These are phyloP conservation scores for Discoglossus pictus DNA, from an alignment of 2,797 vertebrate genomes.

Conservation along the genomic window DNA sequence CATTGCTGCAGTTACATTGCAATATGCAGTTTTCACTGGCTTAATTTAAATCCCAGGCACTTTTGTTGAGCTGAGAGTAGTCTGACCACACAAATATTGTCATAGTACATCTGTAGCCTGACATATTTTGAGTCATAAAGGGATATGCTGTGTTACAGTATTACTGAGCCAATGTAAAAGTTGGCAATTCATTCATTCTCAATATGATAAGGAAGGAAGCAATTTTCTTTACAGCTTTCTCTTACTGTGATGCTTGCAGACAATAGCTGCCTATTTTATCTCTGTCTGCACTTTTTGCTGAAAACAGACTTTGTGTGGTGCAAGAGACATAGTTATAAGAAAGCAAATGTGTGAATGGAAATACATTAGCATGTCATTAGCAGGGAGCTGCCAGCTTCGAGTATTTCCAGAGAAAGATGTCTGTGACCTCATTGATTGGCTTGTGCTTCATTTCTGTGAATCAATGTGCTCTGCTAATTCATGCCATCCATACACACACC, in stretches of 20 bases:
- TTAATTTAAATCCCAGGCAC: too few species aligned
- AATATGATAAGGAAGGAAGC: slow-evolving; percentile 9
- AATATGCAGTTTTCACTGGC: too few species aligned
- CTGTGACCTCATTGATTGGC: slow-evolving; percentile 24
- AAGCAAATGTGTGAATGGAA: neutral
- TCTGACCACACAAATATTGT: too few species aligned
- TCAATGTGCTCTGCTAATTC: slow-evolving; percentile 31
- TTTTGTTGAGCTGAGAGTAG: too few species aligned
- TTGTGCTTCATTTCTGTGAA: slow-evolving; percentile 29
- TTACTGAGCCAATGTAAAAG: neutral
- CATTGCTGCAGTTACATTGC: too few species aligned
- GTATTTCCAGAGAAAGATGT: slow-evolving; percentile 19
- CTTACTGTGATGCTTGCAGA: slow-evolving; percentile 1
- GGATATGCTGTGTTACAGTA: neutral
- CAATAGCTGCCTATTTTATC: neutral
- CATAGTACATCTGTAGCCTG: too few species aligned
- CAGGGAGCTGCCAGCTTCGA: slow-evolving; percentile 11
- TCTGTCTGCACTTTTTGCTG: neutral
- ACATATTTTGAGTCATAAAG: slow-evolving; percentile 11
- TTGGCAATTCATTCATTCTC: slow-evolving; percentile 1
- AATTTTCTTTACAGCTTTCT: neutral
- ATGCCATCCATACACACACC: neutral
- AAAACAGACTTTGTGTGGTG: slow-evolving; percentile 7
- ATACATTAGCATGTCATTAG: slow-evolving; percentile 23
- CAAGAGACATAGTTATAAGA: neutral